Evolutionary conservation across 1,140 invertebrate genomes (phyloP), one percentile per base, ranked within the genome.

Genomic region (Caenorhabditis inopinata): DNA sequence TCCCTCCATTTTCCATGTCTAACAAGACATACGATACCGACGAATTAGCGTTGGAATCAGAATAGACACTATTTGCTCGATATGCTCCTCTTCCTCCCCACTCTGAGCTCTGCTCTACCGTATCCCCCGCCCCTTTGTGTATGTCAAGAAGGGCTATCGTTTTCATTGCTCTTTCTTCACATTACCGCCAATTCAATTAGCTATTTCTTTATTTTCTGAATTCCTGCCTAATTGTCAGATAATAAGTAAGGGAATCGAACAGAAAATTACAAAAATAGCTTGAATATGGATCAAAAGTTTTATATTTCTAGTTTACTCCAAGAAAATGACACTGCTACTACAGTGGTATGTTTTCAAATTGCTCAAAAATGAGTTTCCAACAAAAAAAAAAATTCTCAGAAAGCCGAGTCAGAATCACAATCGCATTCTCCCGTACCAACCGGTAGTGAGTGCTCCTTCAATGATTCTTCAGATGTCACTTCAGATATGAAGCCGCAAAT

Each of bases 401-500:
- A 47, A 18, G 11, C 18, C 9, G 45, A 77, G 7, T 2, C 47
- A 11, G 38, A 78, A 45, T 38, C 58, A 5, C 14, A 29, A 16
- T 51, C 49, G 14, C 12, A 58, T 9, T 38, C 32, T 25, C 42
- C 42, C 1, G 12, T 42, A 5, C 49, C 49, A 45, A 58, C 76
- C 0, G 76, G 45, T 11, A 78, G 76, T 46, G 76, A 78, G n/a
- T 78, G 76, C 68, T 62, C 76, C 11, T 68, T 53, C 2, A 53
- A 78, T 27, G 73, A 75, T 12, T 75, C 21, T 47, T 27, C 47
- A 16, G 47, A 46, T 27, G 23, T 45, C 16, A 75, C 32, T n/a
- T 29, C 6, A 49, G 73, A 75, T 18, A 14, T 3, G 1, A 29
- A 35, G 0, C 21, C 49, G n/a, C 25, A 48, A 14, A 12, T 21